Percentiles rank a stretch among this genome's conserved stretches.
Evolutionary conservation across 2,888 invertebrate genomes (phyloP).

Genomic region (Hydrotaea diabolus): DNA sequence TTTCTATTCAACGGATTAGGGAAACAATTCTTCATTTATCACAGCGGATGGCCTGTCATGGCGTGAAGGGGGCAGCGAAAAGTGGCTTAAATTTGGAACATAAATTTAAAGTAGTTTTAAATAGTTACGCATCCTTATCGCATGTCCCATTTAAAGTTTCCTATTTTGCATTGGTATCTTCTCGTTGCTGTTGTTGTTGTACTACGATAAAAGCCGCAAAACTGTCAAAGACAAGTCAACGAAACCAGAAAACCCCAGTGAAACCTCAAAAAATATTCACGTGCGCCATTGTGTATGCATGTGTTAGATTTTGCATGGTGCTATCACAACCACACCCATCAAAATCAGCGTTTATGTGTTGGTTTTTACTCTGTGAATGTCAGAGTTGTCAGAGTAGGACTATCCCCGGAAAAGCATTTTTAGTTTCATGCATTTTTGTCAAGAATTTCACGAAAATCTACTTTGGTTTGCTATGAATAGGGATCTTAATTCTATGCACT

Average conservation of each 20-base stretch:
- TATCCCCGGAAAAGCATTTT: too few species aligned
- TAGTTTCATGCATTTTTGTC: too few species aligned
- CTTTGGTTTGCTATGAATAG: too few species aligned
- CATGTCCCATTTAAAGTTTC: slow-evolving; percentile 29
- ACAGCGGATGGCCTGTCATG: slow-evolving; percentile 53
- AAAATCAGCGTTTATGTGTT: slow-evolving; percentile 15
- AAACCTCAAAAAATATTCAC: slow-evolving; percentile 49
- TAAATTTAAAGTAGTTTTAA: neutral
- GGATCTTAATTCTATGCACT: too few species aligned
- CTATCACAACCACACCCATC: slow-evolving; percentile 47
- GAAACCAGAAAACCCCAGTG: slow-evolving; percentile 56
- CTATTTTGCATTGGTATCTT: neutral
- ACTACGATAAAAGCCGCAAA: slow-evolving; percentile 52
- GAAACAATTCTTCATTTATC: slow-evolving; percentile 65
- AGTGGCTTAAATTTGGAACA: neutral
- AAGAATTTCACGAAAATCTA: too few species aligned
- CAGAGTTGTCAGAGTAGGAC: neutral
- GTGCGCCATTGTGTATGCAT: neutral
- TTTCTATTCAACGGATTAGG: slow-evolving; percentile 31
- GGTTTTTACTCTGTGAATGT: slow-evolving; percentile 15
- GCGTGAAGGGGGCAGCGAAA: slow-evolving; percentile 55
- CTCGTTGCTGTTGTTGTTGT: neutral
- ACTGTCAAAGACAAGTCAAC: slow-evolving; percentile 61
- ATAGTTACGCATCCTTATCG: slow-evolving; percentile 8
- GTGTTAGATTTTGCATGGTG: slow-evolving; percentile 5